phyloP scores from a whole-genome alignment of 2,113 vertebrate genomes.

The human (Homo sapiens) region DNA sequence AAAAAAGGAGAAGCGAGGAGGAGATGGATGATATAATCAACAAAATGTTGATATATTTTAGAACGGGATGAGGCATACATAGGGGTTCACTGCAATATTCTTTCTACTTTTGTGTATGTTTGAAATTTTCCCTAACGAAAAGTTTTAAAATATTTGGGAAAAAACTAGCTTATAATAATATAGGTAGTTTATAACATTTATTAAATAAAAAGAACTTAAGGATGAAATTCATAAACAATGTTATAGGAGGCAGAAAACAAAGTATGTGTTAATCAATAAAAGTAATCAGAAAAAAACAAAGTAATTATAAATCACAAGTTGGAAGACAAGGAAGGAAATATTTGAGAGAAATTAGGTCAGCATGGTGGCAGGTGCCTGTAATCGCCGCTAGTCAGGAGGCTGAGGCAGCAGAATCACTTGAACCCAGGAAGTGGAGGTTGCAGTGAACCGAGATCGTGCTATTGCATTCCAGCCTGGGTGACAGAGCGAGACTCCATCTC shows the following conservation, averaged over 20 bases:
- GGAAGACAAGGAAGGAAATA: not conserved
- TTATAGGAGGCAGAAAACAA: not conserved
- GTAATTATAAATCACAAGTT: not conserved
- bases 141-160: not conserved
- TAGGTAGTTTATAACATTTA: not conserved
- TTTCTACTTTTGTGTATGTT: not conserved
- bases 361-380: no score
- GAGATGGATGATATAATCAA: not conserved
- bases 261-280: not conserved
- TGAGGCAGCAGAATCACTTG: no score
- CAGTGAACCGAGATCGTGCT: no score
- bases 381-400: no score
- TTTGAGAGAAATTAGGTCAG: not conserved
- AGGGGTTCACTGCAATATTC: not conserved
- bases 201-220: not conserved
- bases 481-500: no score
- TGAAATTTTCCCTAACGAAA: constrained; percentile 4
- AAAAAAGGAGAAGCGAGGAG: no score
- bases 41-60: not conserved
- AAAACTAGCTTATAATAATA: not conserved
- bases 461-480: no score
- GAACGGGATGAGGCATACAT: not conserved
- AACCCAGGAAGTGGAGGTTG: no score
- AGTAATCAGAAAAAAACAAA: not conserved
- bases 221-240: not conserved